phyloP scores from a whole-genome alignment of 2,113 vertebrate species.

The Bambusicola thoracicus region DNA sequence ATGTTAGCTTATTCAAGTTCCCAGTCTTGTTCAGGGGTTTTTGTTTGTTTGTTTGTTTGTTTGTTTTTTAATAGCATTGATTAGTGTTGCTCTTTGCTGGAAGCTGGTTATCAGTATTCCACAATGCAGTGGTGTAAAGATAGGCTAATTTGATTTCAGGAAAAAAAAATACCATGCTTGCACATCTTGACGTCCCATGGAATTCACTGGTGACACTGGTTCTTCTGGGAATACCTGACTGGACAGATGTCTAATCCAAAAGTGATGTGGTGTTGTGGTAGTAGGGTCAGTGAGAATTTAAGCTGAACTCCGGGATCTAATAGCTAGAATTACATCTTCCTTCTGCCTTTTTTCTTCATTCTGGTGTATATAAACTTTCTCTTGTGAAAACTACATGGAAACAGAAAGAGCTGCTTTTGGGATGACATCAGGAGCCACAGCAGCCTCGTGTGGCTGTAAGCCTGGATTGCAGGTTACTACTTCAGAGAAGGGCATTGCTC shows the following conservation, averaged over 20 bases:
- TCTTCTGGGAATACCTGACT: not conserved
- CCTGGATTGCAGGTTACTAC: not conserved
- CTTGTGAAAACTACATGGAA: not conserved
- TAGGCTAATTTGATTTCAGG: not conserved
- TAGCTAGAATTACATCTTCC: not conserved
- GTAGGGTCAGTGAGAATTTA: not conserved
- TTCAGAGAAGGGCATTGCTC: rapidly evolving
- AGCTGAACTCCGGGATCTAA: not conserved
- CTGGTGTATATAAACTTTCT: not conserved
- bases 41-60: not conserved
- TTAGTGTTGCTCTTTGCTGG: not conserved
- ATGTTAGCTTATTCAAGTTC: not conserved
- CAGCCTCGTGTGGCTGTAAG: not conserved
- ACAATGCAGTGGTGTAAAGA: too few relatives aligned
- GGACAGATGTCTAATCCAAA: not conserved
- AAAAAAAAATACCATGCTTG: not conserved
- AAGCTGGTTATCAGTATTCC: not conserved
- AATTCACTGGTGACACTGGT: not conserved
- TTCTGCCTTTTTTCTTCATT: rapidly evolving
- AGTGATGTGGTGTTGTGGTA: not conserved
- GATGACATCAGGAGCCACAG: not conserved
- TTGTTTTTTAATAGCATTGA: not conserved
- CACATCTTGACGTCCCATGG: not conserved
- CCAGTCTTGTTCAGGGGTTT: not conserved
- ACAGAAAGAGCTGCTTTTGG: rapidly evolving